These are phyloP conservation scores for Pelobates cultripes DNA, from an alignment of 2,797 vertebrate species.

Conservation along the genomic window DNA sequence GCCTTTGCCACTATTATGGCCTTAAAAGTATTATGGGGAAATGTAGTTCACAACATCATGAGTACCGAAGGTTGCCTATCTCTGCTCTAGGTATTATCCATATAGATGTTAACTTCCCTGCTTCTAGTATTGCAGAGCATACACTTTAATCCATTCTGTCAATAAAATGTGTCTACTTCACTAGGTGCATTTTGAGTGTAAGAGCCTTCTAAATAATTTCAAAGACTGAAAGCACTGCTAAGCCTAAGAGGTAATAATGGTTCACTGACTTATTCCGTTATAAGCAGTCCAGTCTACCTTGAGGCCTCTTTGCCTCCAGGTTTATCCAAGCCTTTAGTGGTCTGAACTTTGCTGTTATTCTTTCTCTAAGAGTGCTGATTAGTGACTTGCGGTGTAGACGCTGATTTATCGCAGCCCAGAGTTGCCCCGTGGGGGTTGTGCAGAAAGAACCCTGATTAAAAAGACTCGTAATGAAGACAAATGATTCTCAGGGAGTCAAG, in stretches of 20 bases:
- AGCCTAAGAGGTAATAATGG: constrained; percentile 60
- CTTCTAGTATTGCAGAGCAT: too few relatives aligned
- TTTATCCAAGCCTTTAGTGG: constrained; percentile 74
- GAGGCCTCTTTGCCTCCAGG: constrained; percentile 68
- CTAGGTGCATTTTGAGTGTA: constrained; percentile 45
- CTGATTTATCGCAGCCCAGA: constrained; percentile 81
- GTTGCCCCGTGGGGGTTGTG: constrained; percentile 77
- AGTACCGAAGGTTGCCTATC: too few relatives aligned
- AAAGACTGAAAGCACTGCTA: constrained; percentile 28
- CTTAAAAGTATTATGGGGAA: too few relatives aligned
- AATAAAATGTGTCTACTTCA: too few relatives aligned
- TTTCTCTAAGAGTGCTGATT: constrained; percentile 80
- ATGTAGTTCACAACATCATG: too few relatives aligned
- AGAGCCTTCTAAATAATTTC: constrained; percentile 60
- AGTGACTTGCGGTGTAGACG: constrained; percentile 78
- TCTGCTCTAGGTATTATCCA: too few relatives aligned
- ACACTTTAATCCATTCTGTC: too few relatives aligned
- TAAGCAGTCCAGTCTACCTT: constrained; percentile 66
- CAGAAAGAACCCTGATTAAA: constrained; percentile 83
- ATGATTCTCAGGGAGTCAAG: constrained; percentile 79
- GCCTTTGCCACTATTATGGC: too few relatives aligned
- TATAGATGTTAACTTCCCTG: too few relatives aligned
- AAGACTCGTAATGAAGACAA: constrained; percentile 84
- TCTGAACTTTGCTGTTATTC: constrained; percentile 74
- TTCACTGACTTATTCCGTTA: constrained; percentile 61